A percentile compares a stretch with the other conserved stretches of the same genome.
These are phyloP conservation scores for Cuniculus paca DNA, from an alignment of 2,797 vertebrate genomes.

Conservation along the genomic window DNA sequence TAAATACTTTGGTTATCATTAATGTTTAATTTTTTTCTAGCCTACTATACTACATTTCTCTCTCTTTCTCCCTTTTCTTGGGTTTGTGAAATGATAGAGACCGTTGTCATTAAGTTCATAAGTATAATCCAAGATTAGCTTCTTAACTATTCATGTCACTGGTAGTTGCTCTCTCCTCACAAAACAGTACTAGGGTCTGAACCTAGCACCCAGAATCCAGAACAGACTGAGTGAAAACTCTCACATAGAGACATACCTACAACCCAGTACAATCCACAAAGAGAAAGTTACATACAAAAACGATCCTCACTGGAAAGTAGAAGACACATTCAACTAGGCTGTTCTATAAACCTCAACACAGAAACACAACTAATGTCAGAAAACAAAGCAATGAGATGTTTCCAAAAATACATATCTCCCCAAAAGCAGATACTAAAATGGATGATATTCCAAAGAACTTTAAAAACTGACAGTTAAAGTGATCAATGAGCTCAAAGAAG, in stretches of 20 bases:
- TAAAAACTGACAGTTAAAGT: background rate
- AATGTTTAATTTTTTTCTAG: background rate
- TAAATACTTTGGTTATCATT: background rate
- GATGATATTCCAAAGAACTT: background rate
- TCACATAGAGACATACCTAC: background rate
- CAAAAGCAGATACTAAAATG: background rate
- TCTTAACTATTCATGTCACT: background rate
- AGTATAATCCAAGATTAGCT: background rate
- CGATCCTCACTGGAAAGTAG: background rate
- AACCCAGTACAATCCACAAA: background rate
- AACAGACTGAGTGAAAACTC: background rate
- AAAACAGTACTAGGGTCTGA: background rate
- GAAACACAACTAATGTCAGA: background rate
- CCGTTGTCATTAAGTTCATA: background rate
- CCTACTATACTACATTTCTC: background rate
- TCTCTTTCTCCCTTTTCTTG: background rate
- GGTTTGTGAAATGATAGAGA: background rate
- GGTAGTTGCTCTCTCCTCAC: background rate
- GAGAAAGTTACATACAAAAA: background rate
- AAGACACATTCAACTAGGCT: background rate
- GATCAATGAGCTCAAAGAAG: background rate
- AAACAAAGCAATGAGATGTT: background rate
- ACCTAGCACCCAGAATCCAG: background rate
- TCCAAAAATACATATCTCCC: background rate
- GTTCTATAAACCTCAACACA: background rate